Conservation (phyloP, 2,797 vertebrate genomes). For the Spinus pinus region DNA sequence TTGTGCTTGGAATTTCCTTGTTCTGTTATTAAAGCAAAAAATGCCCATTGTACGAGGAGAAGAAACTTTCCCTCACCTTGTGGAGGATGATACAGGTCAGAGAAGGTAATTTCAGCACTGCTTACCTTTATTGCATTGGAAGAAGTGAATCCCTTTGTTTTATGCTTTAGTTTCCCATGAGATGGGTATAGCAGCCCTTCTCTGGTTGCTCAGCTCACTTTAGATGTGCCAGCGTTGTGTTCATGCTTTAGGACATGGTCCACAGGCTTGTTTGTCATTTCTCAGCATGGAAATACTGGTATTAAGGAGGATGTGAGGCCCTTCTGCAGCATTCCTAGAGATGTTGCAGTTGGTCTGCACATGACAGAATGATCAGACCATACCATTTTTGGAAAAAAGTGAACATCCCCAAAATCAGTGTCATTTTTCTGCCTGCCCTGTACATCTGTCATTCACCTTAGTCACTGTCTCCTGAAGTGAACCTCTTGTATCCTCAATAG, state of each 20-base stretch:
- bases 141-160: background rate
- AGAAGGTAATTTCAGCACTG: background rate
- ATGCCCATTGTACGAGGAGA: background rate
- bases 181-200: background rate
- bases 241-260: background rate
- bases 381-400: background rate
- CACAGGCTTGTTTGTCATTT: background rate
- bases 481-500: background rate
- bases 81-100: background rate
- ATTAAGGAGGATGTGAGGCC: background rate
- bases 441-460: accelerated
- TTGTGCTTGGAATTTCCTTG: constrained; percentile 10
- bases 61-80: background rate
- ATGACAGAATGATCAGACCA: accelerated
- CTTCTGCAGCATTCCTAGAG: background rate
- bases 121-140: background rate
- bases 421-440: background rate
- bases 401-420: background rate
- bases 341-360: background rate
- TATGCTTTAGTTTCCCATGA: background rate
- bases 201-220: background rate
- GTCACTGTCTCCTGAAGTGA: background rate
- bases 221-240: background rate
- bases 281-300: background rate
- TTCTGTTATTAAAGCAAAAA: constrained; percentile 12